Evolutionary conservation across 2,797 vertebrate species (phyloP).

Genomic region (Sebastiscus tertius): DNA sequence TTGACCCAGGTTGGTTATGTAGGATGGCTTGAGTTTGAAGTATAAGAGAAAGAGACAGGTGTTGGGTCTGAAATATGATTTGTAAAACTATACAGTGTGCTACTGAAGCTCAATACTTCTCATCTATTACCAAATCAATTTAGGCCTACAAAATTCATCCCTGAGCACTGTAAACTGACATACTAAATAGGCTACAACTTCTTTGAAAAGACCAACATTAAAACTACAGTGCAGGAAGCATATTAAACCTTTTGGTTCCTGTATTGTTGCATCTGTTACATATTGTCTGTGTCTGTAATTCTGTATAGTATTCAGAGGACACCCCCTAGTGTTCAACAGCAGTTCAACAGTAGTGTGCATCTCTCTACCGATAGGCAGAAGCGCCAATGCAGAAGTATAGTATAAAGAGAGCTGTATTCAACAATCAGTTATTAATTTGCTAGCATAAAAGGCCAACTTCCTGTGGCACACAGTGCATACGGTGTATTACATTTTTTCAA

Average conservation of each 20-base stretch:
- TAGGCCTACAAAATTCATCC: too few species aligned
- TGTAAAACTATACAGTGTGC: background rate
- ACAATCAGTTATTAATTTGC: too few species aligned
- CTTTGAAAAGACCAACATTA: background rate
- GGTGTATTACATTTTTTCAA: fast-evolving
- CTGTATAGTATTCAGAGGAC: too few species aligned
- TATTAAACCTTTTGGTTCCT: background rate
- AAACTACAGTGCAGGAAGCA: background rate
- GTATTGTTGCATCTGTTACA: background rate
- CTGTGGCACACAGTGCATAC: too few species aligned
- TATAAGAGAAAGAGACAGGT: background rate
- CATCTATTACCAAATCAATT: background rate
- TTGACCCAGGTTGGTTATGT: background rate
- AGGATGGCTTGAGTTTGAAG: background rate
- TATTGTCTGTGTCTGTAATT: too few species aligned
- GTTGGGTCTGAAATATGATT: background rate
- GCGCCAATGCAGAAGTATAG: too few species aligned
- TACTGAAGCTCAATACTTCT: background rate
- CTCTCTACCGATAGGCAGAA: too few species aligned
- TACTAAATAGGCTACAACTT: background rate
- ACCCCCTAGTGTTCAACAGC: too few species aligned
- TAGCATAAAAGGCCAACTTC: too few species aligned
- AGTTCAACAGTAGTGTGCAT: too few species aligned
- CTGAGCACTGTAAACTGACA: background rate
- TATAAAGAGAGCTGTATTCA: too few species aligned